Conservation (phyloP, 2,888 invertebrate species). For the Amorpha juglandis region DNA sequence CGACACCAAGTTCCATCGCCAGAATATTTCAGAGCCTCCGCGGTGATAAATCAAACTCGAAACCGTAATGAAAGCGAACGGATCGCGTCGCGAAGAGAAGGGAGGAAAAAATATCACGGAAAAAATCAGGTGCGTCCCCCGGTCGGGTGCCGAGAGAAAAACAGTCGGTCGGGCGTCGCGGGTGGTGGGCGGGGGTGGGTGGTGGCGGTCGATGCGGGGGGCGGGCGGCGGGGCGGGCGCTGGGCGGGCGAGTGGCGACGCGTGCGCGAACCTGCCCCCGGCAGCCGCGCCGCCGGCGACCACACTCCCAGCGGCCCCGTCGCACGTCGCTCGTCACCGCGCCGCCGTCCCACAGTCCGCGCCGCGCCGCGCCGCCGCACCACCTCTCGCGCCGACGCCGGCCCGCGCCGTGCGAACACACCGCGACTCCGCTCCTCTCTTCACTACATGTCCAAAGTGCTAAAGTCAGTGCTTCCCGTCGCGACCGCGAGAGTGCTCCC, state of each 20-base stretch:
- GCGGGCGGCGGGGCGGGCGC: constrained; percentile 63
- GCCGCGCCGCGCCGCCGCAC: constrained; percentile 73
- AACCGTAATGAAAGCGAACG: constrained; percentile 85
- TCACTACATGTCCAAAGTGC: constrained; percentile 81
- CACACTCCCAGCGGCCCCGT: constrained; percentile 58
- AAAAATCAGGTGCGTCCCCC: constrained; percentile 85
- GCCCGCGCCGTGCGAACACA: constrained; percentile 73
- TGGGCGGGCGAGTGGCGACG: constrained; percentile 72
- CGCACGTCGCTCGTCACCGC: constrained; percentile 56
- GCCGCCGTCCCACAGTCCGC: constrained; percentile 60
- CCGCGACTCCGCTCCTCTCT: constrained; percentile 61
- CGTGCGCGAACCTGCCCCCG: constrained; percentile 67
- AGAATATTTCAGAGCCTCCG: constrained; percentile 81
- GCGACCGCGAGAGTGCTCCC: constrained; percentile 80
- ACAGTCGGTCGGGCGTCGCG: constrained; percentile 72
- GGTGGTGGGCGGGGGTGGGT: constrained; percentile 67
- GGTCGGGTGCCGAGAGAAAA: constrained; percentile 80
- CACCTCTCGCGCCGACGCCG: constrained; percentile 74
- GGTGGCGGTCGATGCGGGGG: constrained; percentile 76
- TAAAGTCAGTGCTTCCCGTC: constrained; percentile 81
- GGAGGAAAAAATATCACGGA: constrained; percentile 84
- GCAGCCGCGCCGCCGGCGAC: constrained; percentile 64
- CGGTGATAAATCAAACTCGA: constrained; percentile 85
- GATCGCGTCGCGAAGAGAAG: constrained; percentile 83
- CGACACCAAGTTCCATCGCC: constrained; percentile 77